These are phyloP conservation scores for Lathronympha strigana DNA, from an alignment of 2,888 invertebrate genomes.

Conservation along the genomic window DNA sequence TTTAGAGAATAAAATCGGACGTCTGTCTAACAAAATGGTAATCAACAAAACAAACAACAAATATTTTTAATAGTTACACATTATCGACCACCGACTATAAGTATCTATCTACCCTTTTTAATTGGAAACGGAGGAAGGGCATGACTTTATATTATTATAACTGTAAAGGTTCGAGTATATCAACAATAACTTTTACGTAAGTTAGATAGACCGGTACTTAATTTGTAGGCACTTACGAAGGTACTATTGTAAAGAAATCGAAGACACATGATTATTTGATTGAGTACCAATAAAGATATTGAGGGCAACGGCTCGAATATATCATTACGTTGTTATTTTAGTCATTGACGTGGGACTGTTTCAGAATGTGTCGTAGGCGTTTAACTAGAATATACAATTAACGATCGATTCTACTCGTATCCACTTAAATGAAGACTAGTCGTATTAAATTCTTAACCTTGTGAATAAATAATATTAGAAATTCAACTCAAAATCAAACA, in stretches of 20 bases:
- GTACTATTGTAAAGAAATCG: conserved; percentile 8
- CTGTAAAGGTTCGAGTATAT: too few relatives aligned
- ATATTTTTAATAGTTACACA: too few relatives aligned
- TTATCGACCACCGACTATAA: too few relatives aligned
- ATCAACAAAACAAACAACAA: too few relatives aligned
- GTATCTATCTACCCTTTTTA: too few relatives aligned
- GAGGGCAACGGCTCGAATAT: conserved; percentile 13
- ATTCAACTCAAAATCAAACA: neutral
- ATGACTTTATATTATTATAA: too few relatives aligned
- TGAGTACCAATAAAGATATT: neutral
- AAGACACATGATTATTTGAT: conserved; percentile 6
- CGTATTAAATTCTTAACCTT: neutral
- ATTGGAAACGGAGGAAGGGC: too few relatives aligned
- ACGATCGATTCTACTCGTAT: neutral
- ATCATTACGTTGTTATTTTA: neutral
- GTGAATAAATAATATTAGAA: neutral
- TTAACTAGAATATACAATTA: neutral
- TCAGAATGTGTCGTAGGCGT: neutral
- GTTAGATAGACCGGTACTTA: too few relatives aligned
- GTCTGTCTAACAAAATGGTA: too few relatives aligned
- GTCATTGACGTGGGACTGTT: neutral
- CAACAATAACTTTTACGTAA: too few relatives aligned
- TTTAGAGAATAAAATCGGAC: too few relatives aligned
- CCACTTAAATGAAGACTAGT: neutral
- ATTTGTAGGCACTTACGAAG: neutral